Percentiles rank a stretch among this genome's conserved stretches.
Conservation (phyloP, 64 coral and sea anemone genomes). For the Montipora capricornis region DNA sequence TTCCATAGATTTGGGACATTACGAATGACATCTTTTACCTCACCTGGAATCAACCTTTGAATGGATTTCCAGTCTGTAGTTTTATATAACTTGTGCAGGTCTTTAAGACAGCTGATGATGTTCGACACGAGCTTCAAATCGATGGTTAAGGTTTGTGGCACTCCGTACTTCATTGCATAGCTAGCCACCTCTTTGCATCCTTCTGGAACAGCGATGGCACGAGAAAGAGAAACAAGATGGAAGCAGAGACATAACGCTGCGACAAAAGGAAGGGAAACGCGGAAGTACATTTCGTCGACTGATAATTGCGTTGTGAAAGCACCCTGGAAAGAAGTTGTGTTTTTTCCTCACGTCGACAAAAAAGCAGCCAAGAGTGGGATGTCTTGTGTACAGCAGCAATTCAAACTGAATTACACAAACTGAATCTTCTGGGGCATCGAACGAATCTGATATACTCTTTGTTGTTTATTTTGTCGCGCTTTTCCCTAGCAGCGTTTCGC, state of each 20-base stretch:
- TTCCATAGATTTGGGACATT: neutral
- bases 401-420: too few relatives aligned
- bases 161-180: neutral
- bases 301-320: neutral
- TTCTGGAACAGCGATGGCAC: neutral
- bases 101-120: constrained; percentile 5
- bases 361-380: neutral
- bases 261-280: neutral
- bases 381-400: too few relatives aligned
- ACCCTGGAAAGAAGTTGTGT: neutral
- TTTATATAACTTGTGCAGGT: constrained; percentile 1
- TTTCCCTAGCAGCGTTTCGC: too few relatives aligned
- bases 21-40: neutral
- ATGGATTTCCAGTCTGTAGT: neutral
- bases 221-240: neutral
- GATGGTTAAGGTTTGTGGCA: neutral
- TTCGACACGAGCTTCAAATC: neutral
- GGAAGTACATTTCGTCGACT: neutral
- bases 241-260: neutral
- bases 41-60: neutral
- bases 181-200: neutral
- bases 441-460: too few relatives aligned
- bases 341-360: neutral
- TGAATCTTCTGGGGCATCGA: too few relatives aligned
- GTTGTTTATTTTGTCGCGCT: too few relatives aligned